Conservation (phyloP, 2,888 invertebrate species). For the Callyntrura guangdongensis region DNA sequence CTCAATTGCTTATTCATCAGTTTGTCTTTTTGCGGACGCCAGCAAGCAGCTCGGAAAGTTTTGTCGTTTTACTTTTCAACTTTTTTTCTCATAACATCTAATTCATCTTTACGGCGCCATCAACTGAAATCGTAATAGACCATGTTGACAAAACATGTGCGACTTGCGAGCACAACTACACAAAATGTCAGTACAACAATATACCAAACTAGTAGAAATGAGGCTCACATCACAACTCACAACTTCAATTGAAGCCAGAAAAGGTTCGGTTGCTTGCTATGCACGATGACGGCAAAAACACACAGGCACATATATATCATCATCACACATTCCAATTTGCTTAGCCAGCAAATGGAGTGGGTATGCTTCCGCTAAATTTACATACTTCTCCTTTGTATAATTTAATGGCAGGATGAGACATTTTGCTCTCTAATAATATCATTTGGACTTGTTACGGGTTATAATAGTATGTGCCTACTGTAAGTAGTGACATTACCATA, state of each 20-base stretch:
- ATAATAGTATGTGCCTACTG: background rate
- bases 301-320: background rate
- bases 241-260: conserved; percentile 4
- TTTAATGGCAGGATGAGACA: conserved; percentile 32
- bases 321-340: conserved; percentile 50
- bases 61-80: conserved; percentile 11
- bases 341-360: conserved; percentile 31
- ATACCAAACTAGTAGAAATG: background rate
- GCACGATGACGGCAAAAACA: background rate
- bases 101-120: conserved; percentile 23
- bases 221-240: conserved; percentile 1
- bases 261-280: background rate
- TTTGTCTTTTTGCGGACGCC: conserved; percentile 20
- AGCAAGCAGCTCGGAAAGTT: background rate
- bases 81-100: background rate
- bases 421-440: background rate
- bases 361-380: conserved; percentile 46
- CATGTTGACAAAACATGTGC: conserved; percentile 49
- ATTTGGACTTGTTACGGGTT: background rate
- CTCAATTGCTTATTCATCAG: conserved; percentile 41
- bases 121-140: conserved; percentile 31
- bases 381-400: conserved; percentile 38
- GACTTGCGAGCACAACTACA: background rate
- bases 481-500: background rate
- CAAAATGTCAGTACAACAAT: background rate